phyloP scores from a whole-genome alignment of 1,140 invertebrate species.

The Teleogryllus occipitalis region DNA sequence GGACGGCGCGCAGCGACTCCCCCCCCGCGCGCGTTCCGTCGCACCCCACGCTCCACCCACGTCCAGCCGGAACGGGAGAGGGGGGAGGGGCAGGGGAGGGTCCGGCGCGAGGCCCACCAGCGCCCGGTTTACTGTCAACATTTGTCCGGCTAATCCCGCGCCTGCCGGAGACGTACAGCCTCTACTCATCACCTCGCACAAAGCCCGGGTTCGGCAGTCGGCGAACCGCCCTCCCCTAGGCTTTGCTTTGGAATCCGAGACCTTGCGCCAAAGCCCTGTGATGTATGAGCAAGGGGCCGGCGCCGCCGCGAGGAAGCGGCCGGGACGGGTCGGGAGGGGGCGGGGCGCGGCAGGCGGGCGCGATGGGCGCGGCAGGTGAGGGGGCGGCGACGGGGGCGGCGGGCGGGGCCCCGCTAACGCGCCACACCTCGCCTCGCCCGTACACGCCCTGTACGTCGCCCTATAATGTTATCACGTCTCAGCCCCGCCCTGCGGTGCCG shows the following conservation, averaged over 20 bases:
- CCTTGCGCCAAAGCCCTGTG: not conserved
- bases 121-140: slow-evolving; percentile 18
- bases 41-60: too few species aligned
- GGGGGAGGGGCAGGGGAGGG: too few species aligned
- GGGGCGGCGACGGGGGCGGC: too few species aligned
- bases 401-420: too few species aligned
- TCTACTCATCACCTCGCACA: slow-evolving; percentile 20
- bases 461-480: slow-evolving; percentile 1
- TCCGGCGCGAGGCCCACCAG: not conserved
- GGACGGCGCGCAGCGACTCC: not conserved
- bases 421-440: too few species aligned
- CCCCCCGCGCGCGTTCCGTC: not conserved
- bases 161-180: slow-evolving; percentile 13
- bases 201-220: slow-evolving; percentile 9
- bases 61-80: too few species aligned
- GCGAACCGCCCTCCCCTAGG: not conserved
- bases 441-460: not conserved
- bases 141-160: slow-evolving; percentile 19
- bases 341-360: not conserved
- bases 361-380: not conserved
- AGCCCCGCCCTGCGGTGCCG: not conserved
- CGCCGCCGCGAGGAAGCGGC: not conserved
- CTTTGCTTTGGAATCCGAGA: slow-evolving; percentile 11
- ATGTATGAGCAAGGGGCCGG: not conserved
- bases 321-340: too few species aligned